These are phyloP conservation scores for Chelmon rostratus DNA, from an alignment of 2,797 vertebrate genomes.

Conservation along the genomic window DNA sequence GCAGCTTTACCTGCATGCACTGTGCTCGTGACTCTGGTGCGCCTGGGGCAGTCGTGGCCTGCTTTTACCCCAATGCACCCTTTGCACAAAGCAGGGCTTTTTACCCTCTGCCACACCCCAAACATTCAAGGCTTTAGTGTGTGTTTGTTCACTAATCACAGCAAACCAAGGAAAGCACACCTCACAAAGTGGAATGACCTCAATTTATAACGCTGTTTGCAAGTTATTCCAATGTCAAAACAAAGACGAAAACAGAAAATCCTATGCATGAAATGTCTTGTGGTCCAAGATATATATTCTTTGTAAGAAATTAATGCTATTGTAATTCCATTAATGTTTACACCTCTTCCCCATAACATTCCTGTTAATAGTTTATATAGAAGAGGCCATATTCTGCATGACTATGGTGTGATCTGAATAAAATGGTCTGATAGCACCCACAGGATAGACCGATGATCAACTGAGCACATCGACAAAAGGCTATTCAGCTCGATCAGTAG, in stretches of 20 bases:
- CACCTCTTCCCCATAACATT: slow-evolving; percentile 73
- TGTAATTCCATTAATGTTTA: slow-evolving; percentile 81
- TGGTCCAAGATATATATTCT: slow-evolving; percentile 80
- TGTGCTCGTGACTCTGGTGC: slow-evolving; percentile 75
- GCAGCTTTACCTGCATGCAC: slow-evolving; percentile 85
- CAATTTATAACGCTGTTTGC: slow-evolving; percentile 81
- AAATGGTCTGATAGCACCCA: slow-evolving; percentile 61
- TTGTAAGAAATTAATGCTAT: slow-evolving; percentile 78
- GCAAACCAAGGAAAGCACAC: slow-evolving; percentile 84
- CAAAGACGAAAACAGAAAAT: slow-evolving; percentile 68
- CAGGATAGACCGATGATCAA: slow-evolving; percentile 52
- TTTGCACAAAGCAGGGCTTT: slow-evolving; percentile 72
- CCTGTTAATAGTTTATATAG: slow-evolving; percentile 68
- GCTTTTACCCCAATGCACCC: slow-evolving; percentile 62
- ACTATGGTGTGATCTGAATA: slow-evolving; percentile 68
- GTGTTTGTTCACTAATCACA: slow-evolving; percentile 72
- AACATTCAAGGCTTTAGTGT: slow-evolving; percentile 75
- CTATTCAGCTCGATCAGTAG: slow-evolving; percentile 50
- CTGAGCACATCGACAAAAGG: slow-evolving; percentile 57
- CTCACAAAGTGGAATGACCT: slow-evolving; percentile 83
- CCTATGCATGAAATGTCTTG: slow-evolving; percentile 85
- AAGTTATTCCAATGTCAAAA: slow-evolving; percentile 74
- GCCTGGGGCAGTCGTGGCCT: slow-evolving; percentile 73
- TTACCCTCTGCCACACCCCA: slow-evolving; percentile 66
- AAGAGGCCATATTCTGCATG: slow-evolving; percentile 79